Evolutionary conservation across 2,797 vertebrate species (phyloP).

Genomic region (Petrocephalus schoutedeni): DNA sequence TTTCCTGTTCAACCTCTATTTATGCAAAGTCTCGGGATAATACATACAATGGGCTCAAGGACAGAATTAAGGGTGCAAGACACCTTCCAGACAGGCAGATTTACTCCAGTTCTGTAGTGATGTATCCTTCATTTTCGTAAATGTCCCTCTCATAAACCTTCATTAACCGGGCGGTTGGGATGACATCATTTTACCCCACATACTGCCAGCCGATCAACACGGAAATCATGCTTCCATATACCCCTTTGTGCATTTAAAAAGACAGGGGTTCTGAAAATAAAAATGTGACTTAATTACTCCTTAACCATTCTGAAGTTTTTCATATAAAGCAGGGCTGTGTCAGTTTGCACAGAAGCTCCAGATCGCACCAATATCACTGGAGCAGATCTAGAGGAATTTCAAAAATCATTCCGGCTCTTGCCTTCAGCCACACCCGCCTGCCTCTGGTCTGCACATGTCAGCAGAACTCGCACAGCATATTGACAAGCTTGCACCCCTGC

Average conservation of each 20-base stretch:
- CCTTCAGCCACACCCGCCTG: not conserved
- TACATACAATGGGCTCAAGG: not conserved
- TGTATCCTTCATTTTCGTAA: not conserved
- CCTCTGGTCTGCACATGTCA: not conserved
- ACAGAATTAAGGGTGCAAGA: slow-evolving; percentile 14
- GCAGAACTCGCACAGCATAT: not conserved
- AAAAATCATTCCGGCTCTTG: not conserved
- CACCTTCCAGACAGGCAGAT: not conserved
- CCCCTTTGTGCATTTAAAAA: slow-evolving; percentile 7
- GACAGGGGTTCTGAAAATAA: not conserved
- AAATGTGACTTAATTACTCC: slow-evolving; percentile 10
- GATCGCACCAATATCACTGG: not conserved
- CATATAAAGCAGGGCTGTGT: not conserved
- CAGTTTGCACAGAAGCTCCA: not conserved
- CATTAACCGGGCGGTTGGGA: not conserved
- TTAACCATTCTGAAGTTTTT: not conserved
- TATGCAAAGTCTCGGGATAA: slow-evolving; percentile 6
- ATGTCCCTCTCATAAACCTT: not conserved
- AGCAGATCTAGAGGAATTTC: not conserved
- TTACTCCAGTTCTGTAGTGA: not conserved
- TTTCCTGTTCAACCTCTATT: slow-evolving; percentile 4
- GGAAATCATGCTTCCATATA: not conserved
- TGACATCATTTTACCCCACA: not conserved
- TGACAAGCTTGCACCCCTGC: not conserved
- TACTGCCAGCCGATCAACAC: not conserved